phyloP scores from a whole-genome alignment of 2,797 vertebrate species.

The Hippopotamyrus pictus region DNA sequence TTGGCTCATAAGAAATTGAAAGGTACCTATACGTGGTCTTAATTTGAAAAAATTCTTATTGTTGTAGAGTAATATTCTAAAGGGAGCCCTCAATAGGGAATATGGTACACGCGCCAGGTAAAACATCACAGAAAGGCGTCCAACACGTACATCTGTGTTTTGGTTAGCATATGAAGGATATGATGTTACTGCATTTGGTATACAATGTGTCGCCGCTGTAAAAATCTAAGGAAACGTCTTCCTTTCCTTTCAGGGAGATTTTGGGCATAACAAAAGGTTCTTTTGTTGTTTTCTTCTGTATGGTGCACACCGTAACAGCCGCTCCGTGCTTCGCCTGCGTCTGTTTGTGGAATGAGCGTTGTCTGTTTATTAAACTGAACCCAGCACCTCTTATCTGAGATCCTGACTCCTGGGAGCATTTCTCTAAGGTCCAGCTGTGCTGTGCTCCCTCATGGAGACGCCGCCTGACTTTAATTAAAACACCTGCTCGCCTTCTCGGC shows the following conservation, averaged over 20 bases:
- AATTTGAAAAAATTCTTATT: neutral
- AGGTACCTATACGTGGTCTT: neutral
- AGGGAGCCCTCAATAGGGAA: neutral
- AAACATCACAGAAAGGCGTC: neutral
- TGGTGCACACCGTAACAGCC: neutral
- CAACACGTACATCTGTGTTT: neutral
- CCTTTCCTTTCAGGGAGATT: neutral
- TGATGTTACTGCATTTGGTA: neutral
- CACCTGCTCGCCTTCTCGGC: neutral
- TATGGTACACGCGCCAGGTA: neutral
- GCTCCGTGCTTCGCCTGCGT: neutral
- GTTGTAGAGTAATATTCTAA: neutral
- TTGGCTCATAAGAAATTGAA: neutral
- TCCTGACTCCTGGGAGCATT: neutral
- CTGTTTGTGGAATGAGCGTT: neutral
- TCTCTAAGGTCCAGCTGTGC: neutral
- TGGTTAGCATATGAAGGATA: neutral
- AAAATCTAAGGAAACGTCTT: neutral
- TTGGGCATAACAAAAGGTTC: neutral
- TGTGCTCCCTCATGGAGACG: neutral
- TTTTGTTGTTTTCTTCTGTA: neutral
- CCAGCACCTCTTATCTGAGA: neutral
- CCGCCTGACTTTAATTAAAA: neutral
- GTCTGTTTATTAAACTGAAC: neutral
- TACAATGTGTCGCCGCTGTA: neutral